Conservation (phyloP, 1,140 invertebrate species). For the Eurosta solidaginis region DNA sequence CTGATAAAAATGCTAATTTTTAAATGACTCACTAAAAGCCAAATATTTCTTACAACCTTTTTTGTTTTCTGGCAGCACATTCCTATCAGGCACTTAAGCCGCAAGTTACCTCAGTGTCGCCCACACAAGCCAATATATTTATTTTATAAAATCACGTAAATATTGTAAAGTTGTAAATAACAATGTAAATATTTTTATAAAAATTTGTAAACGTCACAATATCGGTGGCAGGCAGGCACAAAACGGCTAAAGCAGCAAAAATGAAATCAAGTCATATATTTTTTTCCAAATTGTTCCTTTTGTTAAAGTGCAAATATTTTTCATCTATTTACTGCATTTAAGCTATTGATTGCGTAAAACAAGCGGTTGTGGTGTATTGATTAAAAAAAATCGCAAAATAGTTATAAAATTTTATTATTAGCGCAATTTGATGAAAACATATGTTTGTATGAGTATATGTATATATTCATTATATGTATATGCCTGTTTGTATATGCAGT, state of each 20-base stretch:
- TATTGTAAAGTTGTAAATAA: conserved; percentile 9
- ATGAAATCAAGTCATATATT: background rate
- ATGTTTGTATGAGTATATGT: background rate
- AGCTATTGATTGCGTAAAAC: background rate
- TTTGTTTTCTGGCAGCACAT: background rate
- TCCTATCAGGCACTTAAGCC: background rate
- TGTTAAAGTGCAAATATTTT: background rate
- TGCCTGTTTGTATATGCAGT: background rate
- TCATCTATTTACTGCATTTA: background rate
- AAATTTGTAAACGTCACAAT: conserved; percentile 14
- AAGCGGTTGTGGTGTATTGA: background rate
- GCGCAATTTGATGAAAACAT: background rate
- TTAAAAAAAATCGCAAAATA: background rate
- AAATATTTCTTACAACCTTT: background rate
- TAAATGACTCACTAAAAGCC: background rate
- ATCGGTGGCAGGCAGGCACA: background rate
- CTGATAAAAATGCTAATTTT: background rate
- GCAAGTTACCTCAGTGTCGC: background rate
- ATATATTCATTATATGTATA: background rate
- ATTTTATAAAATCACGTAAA: conserved; percentile 27
- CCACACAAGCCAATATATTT: background rate
- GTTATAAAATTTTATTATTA: conserved; percentile 14
- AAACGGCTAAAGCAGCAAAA: background rate
- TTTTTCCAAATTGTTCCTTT: background rate
- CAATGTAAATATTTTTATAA: conserved; percentile 23